phyloP scores from a whole-genome alignment of 2,888 invertebrate species.

The Rhorus exstirpatorius region DNA sequence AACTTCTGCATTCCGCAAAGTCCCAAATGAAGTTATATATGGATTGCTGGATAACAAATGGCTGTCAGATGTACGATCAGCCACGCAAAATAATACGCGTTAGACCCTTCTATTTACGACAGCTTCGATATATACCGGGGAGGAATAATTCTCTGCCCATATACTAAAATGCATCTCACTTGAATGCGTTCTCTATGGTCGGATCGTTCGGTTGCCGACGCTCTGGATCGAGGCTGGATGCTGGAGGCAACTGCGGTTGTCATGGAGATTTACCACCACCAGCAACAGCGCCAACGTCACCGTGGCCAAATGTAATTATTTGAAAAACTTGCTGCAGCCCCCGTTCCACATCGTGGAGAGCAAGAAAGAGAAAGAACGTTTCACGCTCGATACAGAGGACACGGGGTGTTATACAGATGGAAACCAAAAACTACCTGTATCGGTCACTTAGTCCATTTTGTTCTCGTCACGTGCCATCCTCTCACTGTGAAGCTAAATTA shows the following conservation, averaged over 20 bases:
- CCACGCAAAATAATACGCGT: too few relatives aligned
- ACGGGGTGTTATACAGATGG: background rate
- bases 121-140: conserved; percentile 36
- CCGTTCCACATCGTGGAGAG: conserved; percentile 50
- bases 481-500: background rate
- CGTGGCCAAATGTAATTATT: conserved; percentile 86
- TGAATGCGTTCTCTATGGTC: conserved; percentile 74
- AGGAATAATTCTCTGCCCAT: conserved; percentile 56
- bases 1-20: too few relatives aligned
- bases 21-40: too few relatives aligned
- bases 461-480: background rate
- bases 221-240: conserved; percentile 71
- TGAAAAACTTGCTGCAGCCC: conserved; percentile 85
- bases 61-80: too few relatives aligned
- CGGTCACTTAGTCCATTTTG: background rate
- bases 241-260: conserved; percentile 84
- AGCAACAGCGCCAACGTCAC: conserved; percentile 68
- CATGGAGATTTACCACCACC: conserved; percentile 85
- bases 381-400: background rate
- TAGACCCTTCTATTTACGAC: too few relatives aligned
- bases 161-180: conserved; percentile 48
- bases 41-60: too few relatives aligned
- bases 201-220: conserved; percentile 76
- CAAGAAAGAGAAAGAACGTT: conserved; percentile 8
- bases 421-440: background rate